These are phyloP conservation scores for Tetragonula carbonaria DNA, from an alignment of 2,888 invertebrate species.

Conservation along the genomic window DNA sequence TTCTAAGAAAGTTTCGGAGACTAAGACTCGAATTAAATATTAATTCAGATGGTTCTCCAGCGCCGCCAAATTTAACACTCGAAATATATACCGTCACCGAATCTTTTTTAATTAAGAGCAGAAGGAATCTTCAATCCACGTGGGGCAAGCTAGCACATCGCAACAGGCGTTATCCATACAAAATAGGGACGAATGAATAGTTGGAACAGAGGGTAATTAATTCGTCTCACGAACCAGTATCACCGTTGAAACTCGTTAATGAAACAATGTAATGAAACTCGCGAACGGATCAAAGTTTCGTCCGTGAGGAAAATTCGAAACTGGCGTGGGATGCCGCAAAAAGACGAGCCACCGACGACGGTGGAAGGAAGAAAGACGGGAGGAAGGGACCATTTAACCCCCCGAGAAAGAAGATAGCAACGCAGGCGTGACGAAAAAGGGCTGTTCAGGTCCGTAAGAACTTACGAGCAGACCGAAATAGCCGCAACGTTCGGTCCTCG, in stretches of 20 bases:
- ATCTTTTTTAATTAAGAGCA: neutral
- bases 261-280: conserved; percentile 47
- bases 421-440: conserved; percentile 47
- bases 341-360: neutral
- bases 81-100: neutral
- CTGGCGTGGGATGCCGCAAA: neutral
- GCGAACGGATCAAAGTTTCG: conserved; percentile 35
- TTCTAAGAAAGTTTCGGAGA: too few species aligned
- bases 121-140: neutral
- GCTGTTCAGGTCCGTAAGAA: conserved; percentile 43
- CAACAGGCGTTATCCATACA: neutral
- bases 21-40: neutral
- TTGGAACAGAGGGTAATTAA: conserved; percentile 42
- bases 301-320: conserved; percentile 47
- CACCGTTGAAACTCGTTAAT: conserved; percentile 40
- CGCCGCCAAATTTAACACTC: neutral
- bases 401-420: conserved; percentile 4
- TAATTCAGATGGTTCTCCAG: neutral
- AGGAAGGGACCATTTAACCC: conserved; percentile 17
- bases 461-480: conserved; percentile 42
- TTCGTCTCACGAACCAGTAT: conserved; percentile 36
- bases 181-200: neutral
- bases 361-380: too few species aligned
- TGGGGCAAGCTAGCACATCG: neutral
- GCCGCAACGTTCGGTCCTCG: conserved; percentile 55